Percentiles rank a stretch among this genome's conserved stretches.
Evolutionary conservation across 2,888 invertebrate genomes (phyloP).

Genomic region (Julus scanicus): DNA sequence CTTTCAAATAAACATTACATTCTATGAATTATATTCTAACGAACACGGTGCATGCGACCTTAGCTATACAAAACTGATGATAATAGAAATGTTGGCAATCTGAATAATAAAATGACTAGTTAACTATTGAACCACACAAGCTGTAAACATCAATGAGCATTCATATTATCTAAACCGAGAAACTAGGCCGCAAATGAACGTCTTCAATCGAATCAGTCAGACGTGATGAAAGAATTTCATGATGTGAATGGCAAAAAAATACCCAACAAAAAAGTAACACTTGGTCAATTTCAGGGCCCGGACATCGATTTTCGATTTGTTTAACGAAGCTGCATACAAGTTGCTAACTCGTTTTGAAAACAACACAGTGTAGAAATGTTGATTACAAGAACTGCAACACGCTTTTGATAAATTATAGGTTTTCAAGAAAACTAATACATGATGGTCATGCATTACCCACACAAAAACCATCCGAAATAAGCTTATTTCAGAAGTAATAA

Average conservation of each 20-base stretch:
- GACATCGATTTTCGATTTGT: constrained; percentile 36
- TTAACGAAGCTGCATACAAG: constrained; percentile 25
- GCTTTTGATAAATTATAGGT: constrained; percentile 15
- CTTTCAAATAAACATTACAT: too few species aligned
- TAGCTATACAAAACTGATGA: too few species aligned
- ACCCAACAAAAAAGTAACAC: not conserved
- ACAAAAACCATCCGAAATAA: constrained; percentile 21
- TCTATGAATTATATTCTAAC: too few species aligned
- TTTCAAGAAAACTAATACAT: not conserved
- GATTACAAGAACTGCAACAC: constrained; percentile 5
- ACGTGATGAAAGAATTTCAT: not conserved
- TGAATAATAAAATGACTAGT: not conserved
- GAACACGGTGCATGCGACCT: too few species aligned
- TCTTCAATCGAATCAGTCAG: constrained; percentile 16
- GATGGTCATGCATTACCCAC: constrained; percentile 10
- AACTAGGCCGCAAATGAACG: not conserved
- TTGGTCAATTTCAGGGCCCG: constrained; percentile 20
- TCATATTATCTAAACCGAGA: not conserved
- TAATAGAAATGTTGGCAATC: not conserved
- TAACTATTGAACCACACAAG: not conserved
- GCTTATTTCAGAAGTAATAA: constrained; percentile 13
- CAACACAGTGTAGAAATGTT: not conserved
- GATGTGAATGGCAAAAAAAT: not conserved
- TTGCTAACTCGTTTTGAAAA: constrained; percentile 27
- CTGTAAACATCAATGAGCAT: not conserved